phyloP scores from a whole-genome alignment of 2,797 vertebrate genomes.

The Okamejei kenojei region DNA sequence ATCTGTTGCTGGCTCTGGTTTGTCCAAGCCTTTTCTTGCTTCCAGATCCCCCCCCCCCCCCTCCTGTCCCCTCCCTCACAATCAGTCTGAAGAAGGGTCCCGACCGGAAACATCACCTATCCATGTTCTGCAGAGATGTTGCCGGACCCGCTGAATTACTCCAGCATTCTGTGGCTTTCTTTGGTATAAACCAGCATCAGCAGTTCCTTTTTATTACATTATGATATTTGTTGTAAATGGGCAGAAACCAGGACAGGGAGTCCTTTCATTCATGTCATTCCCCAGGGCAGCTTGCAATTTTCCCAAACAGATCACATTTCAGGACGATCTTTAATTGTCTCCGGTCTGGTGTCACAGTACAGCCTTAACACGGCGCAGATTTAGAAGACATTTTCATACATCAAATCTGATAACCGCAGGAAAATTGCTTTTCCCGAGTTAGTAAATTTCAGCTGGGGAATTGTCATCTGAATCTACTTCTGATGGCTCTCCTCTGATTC shows the following conservation, averaged over 20 bases:
- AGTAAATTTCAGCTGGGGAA: not conserved
- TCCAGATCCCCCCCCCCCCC: too few relatives aligned
- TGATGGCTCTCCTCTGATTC: not conserved
- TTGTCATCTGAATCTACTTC: not conserved
- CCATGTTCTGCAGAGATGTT: too few relatives aligned
- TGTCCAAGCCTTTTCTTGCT: too few relatives aligned
- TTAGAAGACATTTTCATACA: not conserved
- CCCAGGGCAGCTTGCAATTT: not conserved
- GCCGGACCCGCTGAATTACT: too few relatives aligned
- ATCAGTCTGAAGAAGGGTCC: too few relatives aligned
- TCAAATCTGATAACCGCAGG: not conserved
- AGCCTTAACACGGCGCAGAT: not conserved
- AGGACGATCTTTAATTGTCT: not conserved
- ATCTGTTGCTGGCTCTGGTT: too few relatives aligned
- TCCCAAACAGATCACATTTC: not conserved
- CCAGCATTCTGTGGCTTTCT: too few relatives aligned
- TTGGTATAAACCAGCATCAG: too few relatives aligned
- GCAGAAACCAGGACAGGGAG: not conserved
- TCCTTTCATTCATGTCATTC: not conserved
- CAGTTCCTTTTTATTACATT: too few relatives aligned
- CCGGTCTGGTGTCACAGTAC: not conserved
- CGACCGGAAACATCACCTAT: too few relatives aligned
- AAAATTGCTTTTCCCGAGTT: not conserved
- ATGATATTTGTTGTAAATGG: not conserved
- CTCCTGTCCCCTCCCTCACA: too few relatives aligned